Evolutionary conservation across 2,797 vertebrate genomes (phyloP), one percentile per base, ranked within the genome.

Genomic region (Fringilla coelebs): DNA sequence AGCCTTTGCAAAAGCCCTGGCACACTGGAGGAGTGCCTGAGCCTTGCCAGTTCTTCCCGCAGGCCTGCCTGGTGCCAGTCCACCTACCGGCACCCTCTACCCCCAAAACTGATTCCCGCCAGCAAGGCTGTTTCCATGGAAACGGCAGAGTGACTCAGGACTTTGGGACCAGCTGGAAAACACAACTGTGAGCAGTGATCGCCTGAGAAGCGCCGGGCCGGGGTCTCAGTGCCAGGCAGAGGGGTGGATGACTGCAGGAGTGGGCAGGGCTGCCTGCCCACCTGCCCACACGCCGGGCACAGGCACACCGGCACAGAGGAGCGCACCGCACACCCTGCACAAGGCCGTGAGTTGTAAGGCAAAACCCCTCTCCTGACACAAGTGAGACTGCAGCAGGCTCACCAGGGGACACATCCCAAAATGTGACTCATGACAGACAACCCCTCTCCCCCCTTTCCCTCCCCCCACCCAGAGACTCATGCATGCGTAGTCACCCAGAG

Each of bases 91-190:
- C 92, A 96, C 95, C 90, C 85, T 93, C 85, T 61, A 65, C 94
- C 81, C 88, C 86, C 90, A 97, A 97, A 97, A 94, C 84, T 0
- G 51, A 97, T 96, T 97, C 96, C 96, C 89, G 86, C 86, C 45
- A 98, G 97, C 97, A 91, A 97, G 96, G 96, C 97, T 97, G 98
- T 98, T 98, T 97, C 98, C 97, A 98, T 98, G 97, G 98, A 97
- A 98, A 98, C 98, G 89, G 94, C 97, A 97, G 97, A 97, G 98
- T 98, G 98, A 98, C 98, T 98, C 98, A 98, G 98, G 97, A 97
- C 96, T 98, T 98, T 94, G 95, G 97, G 98, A 97, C 97, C 95
- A 95, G 97, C 98, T 97, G 94, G 96, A 97, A 98, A 98, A 97
- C 96, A 97, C 95, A 94, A 97, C 92, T 92, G 95, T 82, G 97